Evolutionary conservation across 1,140 invertebrate genomes (phyloP).

Genomic region (Trichoplusia ni): DNA sequence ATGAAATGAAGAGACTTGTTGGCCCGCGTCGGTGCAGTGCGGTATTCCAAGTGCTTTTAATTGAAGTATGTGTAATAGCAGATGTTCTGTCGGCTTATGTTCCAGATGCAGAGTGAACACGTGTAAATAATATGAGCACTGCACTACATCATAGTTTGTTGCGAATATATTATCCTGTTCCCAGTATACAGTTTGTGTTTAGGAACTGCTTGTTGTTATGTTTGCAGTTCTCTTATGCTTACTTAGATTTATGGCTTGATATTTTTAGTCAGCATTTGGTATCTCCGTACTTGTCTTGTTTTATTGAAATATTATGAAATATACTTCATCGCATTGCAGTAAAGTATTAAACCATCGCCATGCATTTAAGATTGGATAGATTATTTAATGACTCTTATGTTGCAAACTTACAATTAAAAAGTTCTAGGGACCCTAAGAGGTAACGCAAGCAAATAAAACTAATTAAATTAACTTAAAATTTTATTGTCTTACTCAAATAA

Average conservation of each 20-base stretch:
- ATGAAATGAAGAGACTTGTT: constrained; percentile 1
- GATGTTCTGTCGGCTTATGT: not conserved
- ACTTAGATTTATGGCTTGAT: too few species aligned
- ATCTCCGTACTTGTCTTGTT: too few species aligned
- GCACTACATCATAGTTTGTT: not conserved
- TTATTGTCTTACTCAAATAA: constrained; percentile 60
- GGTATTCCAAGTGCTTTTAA: not conserved
- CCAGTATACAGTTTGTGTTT: not conserved
- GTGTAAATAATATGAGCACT: not conserved
- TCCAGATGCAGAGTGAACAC: not conserved
- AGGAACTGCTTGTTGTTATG: not conserved
- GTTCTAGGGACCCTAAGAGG: not conserved
- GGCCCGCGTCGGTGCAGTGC: constrained; percentile 3
- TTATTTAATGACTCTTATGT: too few species aligned
- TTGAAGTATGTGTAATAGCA: not conserved
- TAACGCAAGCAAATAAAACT: constrained; percentile 55
- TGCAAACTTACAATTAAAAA: not conserved
- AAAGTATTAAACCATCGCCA: constrained; percentile 13
- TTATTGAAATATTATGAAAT: not conserved
- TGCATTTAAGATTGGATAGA: not conserved
- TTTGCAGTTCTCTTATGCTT: constrained; percentile 2
- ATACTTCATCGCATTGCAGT: constrained; percentile 20
- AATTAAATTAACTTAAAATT: constrained; percentile 52
- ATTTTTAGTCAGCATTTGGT: too few species aligned
- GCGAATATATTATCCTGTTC: not conserved